Base-by-base conservation (phyloP, 2,888 invertebrate genomes). In the Tolmerus cingulatus region DNA sequence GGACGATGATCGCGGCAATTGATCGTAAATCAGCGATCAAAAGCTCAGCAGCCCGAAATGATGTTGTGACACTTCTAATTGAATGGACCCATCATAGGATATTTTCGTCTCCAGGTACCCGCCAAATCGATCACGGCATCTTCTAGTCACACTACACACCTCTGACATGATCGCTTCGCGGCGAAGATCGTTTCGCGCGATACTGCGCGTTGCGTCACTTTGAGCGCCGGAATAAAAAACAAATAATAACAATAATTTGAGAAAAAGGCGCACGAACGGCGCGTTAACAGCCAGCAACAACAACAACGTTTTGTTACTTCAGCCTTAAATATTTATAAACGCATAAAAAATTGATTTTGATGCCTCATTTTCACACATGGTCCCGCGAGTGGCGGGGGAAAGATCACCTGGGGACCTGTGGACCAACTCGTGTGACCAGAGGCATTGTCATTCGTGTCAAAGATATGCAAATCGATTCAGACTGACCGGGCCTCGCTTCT, bases 401-500 rank as follows among this genome's bases (percentile, higher is more conserved):
- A 74, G 74, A 85, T 85, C 85, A 85, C 85, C 85, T 74, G 85
- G 85, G 51, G 27, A 74, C 74, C 74, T 74, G 74, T 74, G 34
- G 85, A 74, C 46, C 77, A 34, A 77, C 86, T 86, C 86, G 79
- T 86, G 86, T 66, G 78, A 40, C 57, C 57, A 86, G 51, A 51
- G 86, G 57, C n/a, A 78, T 86, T 86, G 86, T 86, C 86, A 86
- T 86, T 43, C 78, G 78, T 86, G 86, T 86, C 86, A 86, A 86
- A 78, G 66, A 86, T 86, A 86, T 86, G 86, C 66, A 86, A 86
- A 86, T 86, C 43, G 66, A 77, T 78, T 86, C 78, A 57, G 78
- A 66, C 78, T 43, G 66, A 27, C 57, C 19, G 34, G 82, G 30
- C 12, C 30, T 12, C 16, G 8, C 82, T 79, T 23, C 23, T 46